Conservation (phyloP, 2,113 vertebrate species). For the Amblyornis subalaris region DNA sequence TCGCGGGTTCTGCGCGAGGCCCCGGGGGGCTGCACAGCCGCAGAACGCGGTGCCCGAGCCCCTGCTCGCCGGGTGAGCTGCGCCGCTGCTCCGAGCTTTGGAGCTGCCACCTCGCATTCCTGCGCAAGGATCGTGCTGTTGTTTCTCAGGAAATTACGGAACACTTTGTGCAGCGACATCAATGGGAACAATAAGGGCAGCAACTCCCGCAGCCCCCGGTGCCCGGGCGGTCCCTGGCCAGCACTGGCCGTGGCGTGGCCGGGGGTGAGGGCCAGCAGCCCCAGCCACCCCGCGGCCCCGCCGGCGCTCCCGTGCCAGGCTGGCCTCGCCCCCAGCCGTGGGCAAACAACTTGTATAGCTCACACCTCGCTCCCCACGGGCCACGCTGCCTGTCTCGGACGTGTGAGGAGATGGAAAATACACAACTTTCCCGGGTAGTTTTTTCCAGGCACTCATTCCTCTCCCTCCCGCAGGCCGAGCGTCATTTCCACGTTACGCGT, state of each 20-base stretch:
- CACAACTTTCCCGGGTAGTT: background rate
- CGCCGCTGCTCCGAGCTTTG: background rate
- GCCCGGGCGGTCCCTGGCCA: fast-evolving
- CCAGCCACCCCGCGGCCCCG: fast-evolving
- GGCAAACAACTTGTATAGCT: constrained; percentile 2
- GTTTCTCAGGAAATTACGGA: constrained; percentile 27
- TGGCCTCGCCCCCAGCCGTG: background rate
- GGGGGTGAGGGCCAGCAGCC: fast-evolving
- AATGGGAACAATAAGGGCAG: constrained; percentile 6
- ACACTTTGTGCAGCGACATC: background rate
- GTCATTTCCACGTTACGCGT: constrained; percentile 18
- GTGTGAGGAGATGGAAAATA: constrained; percentile 56
- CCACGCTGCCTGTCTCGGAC: background rate
- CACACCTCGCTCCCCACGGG: background rate
- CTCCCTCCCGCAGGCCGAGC: background rate
- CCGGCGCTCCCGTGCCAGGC: too few relatives aligned
- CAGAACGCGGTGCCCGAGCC: background rate
- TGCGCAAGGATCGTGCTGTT: background rate
- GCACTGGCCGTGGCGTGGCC: fast-evolving
- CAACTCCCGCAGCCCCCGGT: fast-evolving
- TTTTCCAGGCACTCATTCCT: constrained; percentile 53
- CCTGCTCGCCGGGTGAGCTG: background rate
- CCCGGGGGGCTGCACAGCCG: constrained; percentile 4
- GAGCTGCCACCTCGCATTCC: constrained; percentile 44
- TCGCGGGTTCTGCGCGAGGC: background rate